A percentile compares a stretch with the other conserved stretches of the same genome.
These are phyloP conservation scores for Panthera leo DNA, from an alignment of 2,113 vertebrate species.

Conservation along the genomic window DNA sequence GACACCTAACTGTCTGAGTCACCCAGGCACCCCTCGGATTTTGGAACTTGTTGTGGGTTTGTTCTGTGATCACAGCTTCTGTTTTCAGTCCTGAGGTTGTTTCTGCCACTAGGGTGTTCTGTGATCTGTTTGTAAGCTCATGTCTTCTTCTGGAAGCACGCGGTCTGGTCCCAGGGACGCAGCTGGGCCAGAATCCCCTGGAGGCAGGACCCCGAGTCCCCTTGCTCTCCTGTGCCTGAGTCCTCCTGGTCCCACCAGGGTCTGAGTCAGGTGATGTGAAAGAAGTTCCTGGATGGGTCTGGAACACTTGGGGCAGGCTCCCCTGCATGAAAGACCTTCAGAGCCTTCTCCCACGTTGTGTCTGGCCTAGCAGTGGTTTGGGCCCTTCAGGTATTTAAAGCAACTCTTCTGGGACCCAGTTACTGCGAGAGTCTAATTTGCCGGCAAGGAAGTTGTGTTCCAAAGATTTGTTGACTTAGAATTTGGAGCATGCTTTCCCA, in stretches of 20 bases:
- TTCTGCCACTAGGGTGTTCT: background rate
- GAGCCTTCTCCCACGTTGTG: background rate
- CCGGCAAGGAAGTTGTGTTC: background rate
- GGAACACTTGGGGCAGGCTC: background rate
- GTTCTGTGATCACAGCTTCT: constrained; percentile 15
- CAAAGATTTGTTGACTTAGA: background rate
- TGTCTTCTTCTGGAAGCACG: background rate
- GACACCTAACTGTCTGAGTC: no score
- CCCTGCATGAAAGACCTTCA: background rate
- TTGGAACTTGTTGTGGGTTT: background rate
- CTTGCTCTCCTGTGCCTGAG: background rate
- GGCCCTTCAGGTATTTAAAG: background rate
- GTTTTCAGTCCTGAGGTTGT: background rate
- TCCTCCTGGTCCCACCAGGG: background rate
- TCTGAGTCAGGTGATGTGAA: background rate
- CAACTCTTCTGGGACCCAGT: background rate
- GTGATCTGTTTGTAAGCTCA: background rate
- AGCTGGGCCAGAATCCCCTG: background rate
- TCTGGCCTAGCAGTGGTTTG: background rate
- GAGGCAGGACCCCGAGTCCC: background rate
- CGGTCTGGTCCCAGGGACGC: background rate
- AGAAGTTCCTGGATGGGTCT: background rate
- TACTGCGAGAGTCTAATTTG: background rate
- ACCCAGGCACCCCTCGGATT: background rate
- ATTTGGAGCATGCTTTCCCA: background rate